These are phyloP conservation scores for Heterohyrax brucei DNA, from an alignment of 2,797 vertebrate species.

Conservation along the genomic window DNA sequence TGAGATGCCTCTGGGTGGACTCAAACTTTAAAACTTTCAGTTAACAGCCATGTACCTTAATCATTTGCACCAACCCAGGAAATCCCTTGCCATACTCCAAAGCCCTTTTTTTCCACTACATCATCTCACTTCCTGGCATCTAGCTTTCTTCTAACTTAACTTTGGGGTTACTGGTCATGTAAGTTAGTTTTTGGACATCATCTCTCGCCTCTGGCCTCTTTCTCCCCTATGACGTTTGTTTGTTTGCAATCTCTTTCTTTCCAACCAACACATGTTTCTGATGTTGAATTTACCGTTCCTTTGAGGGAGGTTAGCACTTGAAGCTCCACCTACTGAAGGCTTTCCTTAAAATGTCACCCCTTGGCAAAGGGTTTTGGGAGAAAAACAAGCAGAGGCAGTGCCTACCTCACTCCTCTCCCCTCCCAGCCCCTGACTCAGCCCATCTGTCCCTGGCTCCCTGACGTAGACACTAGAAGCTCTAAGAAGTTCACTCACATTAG, in stretches of 20 bases:
- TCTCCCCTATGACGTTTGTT: background rate
- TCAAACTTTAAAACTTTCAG: background rate
- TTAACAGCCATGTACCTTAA: background rate
- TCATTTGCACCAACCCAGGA: background rate
- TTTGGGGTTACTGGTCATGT: background rate
- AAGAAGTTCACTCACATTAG: constrained; percentile 69
- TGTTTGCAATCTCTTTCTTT: background rate
- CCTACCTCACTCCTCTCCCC: background rate
- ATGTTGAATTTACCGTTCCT: background rate
- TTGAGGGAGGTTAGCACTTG: constrained; percentile 35
- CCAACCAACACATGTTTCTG: background rate
- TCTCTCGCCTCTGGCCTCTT: background rate
- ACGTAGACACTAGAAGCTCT: constrained; percentile 73
- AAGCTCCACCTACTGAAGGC: background rate
- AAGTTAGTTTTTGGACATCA: no score
- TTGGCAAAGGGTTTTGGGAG: background rate
- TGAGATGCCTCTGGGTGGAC: background rate
- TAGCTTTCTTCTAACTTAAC: background rate
- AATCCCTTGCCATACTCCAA: background rate
- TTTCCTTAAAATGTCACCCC: constrained; percentile 24
- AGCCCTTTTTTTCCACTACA: accelerated
- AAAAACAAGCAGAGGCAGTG: constrained; percentile 19
- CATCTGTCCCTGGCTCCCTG: background rate
- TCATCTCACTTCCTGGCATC: background rate
- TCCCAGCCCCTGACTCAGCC: background rate